These are phyloP conservation scores for Patella depressa DNA, from an alignment of 2,888 invertebrate species.

Conservation along the genomic window DNA sequence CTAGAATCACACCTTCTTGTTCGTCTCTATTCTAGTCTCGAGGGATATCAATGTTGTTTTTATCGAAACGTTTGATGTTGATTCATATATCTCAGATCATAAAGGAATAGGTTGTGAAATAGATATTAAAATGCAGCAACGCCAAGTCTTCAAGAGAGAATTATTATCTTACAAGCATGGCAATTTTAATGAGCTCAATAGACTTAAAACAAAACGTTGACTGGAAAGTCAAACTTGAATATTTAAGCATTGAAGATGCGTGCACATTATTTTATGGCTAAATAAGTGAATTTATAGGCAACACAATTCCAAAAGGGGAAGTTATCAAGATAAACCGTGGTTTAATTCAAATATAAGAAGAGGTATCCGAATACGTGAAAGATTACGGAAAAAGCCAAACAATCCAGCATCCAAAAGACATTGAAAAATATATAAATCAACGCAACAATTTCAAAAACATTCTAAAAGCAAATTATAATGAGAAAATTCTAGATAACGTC, in stretches of 20 bases:
- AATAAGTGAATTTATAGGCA: no score
- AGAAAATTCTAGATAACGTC: not conserved
- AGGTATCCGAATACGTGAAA: not conserved
- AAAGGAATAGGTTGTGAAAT: not conserved
- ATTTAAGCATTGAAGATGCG: not conserved
- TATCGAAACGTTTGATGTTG: not conserved
- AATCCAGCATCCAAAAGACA: no score
- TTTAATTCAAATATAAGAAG: no score
- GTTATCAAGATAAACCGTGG: no score
- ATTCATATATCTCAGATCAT: not conserved
- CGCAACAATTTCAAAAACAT: not conserved
- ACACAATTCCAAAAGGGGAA: no score
- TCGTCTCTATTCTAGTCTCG: conserved; percentile 1
- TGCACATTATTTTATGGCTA: not conserved
- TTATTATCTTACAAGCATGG: not conserved
- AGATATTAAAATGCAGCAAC: not conserved
- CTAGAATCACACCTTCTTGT: not conserved
- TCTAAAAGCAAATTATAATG: not conserved
- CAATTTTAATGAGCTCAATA: not conserved
- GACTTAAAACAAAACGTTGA: not conserved
- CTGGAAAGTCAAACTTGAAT: not conserved
- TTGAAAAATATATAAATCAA: no score
- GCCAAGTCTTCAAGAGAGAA: not conserved
- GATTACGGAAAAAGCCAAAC: no score
- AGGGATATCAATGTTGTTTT: not conserved